Conservation (phyloP, 2,113 vertebrate genomes). For the Equus przewalskii region DNA sequence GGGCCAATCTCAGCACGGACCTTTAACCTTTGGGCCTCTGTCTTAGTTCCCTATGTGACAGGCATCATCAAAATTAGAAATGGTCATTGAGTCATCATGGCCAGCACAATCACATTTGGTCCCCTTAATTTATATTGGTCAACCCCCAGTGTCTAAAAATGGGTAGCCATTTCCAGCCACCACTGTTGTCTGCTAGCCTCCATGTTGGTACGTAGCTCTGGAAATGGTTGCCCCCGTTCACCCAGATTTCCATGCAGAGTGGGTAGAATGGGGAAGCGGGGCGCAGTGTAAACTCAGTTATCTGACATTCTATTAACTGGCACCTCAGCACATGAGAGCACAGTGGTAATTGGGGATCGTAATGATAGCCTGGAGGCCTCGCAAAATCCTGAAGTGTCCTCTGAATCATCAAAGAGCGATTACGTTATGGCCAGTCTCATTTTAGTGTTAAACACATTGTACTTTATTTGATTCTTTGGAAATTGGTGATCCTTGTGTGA, state of each 20-base stretch:
- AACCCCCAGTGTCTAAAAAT: background rate
- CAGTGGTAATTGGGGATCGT: conserved; percentile 13
- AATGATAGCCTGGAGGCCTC: conserved; percentile 57
- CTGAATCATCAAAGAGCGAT: conserved; percentile 67
- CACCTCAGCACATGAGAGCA: background rate
- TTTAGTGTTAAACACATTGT: conserved; percentile 63
- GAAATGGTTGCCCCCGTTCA: background rate
- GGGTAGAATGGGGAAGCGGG: background rate
- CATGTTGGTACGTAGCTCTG: background rate
- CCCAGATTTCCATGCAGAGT: conserved; percentile 49
- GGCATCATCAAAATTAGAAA: background rate
- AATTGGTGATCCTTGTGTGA: conserved; percentile 63
- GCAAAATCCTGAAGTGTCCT: conserved; percentile 62
- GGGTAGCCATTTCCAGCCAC: background rate
- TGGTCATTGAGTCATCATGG: background rate
- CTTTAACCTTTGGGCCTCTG: background rate
- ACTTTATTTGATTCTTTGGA: conserved; percentile 64
- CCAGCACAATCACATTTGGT: background rate
- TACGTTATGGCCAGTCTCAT: conserved; percentile 18
- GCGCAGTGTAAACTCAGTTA: conserved; percentile 45
- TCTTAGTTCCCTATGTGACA: background rate
- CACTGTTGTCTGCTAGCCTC: background rate
- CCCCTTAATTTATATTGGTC: conserved; percentile 22
- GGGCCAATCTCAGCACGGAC: background rate
- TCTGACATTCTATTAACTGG: conserved; percentile 58